Conservation (phyloP, 2,888 invertebrate species). For the Nomada flava region DNA sequence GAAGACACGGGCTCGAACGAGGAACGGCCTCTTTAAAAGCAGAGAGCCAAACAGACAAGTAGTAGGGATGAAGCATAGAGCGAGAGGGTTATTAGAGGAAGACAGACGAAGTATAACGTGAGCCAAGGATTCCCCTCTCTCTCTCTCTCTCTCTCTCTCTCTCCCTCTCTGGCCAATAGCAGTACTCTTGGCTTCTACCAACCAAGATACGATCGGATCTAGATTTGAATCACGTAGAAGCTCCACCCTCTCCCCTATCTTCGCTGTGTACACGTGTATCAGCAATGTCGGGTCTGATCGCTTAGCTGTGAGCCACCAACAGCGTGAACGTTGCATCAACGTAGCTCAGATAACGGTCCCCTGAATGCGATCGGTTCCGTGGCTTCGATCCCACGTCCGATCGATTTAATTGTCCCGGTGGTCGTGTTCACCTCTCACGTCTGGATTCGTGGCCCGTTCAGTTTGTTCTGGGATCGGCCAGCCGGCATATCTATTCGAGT, state of each 20-base stretch:
- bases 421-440: neutral
- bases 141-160: too few relatives aligned
- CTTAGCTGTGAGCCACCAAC: slow-evolving; percentile 21
- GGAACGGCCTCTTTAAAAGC: slow-evolving; percentile 5
- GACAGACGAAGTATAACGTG: slow-evolving; percentile 55
- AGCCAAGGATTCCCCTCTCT: slow-evolving; percentile 68
- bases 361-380: slow-evolving; percentile 13
- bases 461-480: too few relatives aligned
- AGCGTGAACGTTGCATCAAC: slow-evolving; percentile 36
- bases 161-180: slow-evolving; percentile 72
- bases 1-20: neutral
- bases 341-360: slow-evolving; percentile 25
- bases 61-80: neutral
- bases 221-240: slow-evolving; percentile 83
- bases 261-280: slow-evolving; percentile 41
- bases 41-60: too few relatives aligned
- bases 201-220: slow-evolving; percentile 79
- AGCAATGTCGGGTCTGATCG: slow-evolving; percentile 45
- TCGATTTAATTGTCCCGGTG: slow-evolving; percentile 32
- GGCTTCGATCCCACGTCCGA: neutral
- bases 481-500: too few relatives aligned
- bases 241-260: slow-evolving; percentile 34
- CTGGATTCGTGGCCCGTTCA: neutral
- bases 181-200: slow-evolving; percentile 66
- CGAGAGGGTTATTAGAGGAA: neutral